Evolutionary conservation across 2,797 vertebrate genomes (phyloP).

Genomic region (Ibycter americanus): DNA sequence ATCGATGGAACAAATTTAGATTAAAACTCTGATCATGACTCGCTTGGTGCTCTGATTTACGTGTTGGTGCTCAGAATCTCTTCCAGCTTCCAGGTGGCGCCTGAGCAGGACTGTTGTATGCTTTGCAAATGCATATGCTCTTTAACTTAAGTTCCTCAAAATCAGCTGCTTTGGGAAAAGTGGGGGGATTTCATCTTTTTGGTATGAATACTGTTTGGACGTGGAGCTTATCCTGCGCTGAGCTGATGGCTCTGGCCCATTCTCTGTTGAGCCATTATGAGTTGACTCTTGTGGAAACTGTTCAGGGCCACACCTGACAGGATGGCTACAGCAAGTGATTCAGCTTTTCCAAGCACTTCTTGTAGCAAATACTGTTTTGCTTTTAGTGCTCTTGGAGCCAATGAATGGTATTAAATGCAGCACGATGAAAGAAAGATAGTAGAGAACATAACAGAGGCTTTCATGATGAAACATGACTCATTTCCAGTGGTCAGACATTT

Average conservation of each 20-base stretch:
- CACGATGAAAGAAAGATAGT: not conserved
- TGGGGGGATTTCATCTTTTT: fast-evolving
- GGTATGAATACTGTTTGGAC: not conserved
- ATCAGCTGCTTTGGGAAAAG: not conserved
- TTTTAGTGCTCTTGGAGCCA: not conserved
- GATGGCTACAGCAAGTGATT: too few species aligned
- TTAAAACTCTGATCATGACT: not conserved
- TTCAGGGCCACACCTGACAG: too few species aligned
- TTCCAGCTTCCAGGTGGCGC: not conserved
- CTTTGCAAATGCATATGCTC: not conserved
- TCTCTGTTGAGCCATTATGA: not conserved
- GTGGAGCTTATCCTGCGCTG: not conserved
- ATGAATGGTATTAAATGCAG: not conserved
- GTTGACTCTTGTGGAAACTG: not conserved
- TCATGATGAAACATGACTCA: not conserved
- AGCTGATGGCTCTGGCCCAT: not conserved
- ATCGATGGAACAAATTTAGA: not conserved
- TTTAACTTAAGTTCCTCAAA: not conserved
- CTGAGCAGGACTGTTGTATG: not conserved
- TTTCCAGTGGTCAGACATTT: not conserved
- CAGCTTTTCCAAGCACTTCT: not conserved
- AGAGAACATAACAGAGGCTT: not conserved
- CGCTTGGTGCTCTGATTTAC: not conserved
- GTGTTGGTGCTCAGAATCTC: not conserved
- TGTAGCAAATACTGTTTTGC: not conserved